phyloP scores from a whole-genome alignment of 2,888 invertebrate species.

The Drosophila buzzatii region DNA sequence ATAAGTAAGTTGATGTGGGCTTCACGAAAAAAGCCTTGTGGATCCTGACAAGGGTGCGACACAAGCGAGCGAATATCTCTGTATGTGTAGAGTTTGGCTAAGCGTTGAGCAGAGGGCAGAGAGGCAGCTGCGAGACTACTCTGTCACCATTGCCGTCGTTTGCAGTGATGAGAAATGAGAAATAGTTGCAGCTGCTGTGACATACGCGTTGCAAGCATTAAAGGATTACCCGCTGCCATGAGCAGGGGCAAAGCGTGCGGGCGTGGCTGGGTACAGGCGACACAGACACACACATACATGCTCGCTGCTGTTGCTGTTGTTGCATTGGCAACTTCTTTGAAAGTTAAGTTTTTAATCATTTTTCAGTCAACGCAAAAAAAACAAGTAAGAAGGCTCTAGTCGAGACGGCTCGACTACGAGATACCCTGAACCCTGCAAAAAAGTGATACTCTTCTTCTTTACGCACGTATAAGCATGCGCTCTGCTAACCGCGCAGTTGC shows the following conservation, averaged over 20 bases:
- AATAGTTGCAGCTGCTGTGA: constrained; percentile 74
- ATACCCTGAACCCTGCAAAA: too few relatives aligned
- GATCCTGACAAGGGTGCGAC: constrained; percentile 37
- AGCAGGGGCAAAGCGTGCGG: constrained; percentile 15
- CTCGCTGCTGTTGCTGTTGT: constrained; percentile 15
- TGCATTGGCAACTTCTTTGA: constrained; percentile 64
- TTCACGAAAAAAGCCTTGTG: constrained; percentile 22
- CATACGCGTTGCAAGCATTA: constrained; percentile 72
- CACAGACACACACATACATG: constrained; percentile 1
- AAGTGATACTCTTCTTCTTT: too few relatives aligned
- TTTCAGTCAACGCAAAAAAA: constrained; percentile 59
- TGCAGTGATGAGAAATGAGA: constrained; percentile 62
- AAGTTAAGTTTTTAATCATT: constrained; percentile 73
- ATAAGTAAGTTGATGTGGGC: constrained; percentile 53
- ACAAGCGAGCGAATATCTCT: neutral
- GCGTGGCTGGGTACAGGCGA: neutral
- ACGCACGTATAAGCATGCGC: too few relatives aligned
- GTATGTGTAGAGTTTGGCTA: neutral
- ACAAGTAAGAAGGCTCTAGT: too few relatives aligned
- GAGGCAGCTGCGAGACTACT: constrained; percentile 16
- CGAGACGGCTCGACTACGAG: too few relatives aligned
- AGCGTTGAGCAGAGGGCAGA: neutral
- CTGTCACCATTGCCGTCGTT: constrained; percentile 59
- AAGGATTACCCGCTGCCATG: constrained; percentile 62
- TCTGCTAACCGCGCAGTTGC: too few relatives aligned